These are phyloP conservation scores for Pachycephala philippinensis DNA, from an alignment of 2,113 vertebrate genomes.

Conservation along the genomic window DNA sequence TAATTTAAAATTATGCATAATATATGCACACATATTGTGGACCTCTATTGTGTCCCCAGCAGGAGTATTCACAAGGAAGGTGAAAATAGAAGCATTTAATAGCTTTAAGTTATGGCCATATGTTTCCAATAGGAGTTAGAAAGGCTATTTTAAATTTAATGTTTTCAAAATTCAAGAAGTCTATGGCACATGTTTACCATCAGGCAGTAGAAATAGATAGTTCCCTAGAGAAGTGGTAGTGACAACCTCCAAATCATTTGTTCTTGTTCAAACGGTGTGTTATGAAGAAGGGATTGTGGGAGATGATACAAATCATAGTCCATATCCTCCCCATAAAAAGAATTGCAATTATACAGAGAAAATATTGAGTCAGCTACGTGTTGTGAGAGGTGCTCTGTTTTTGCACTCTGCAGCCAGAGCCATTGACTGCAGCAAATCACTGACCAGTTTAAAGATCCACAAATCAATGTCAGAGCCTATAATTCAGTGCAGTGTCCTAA, in stretches of 20 bases:
- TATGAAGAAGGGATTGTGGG: neutral
- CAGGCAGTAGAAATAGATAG: neutral
- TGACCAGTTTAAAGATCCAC: neutral
- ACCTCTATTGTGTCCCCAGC: neutral
- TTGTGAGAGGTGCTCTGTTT: neutral
- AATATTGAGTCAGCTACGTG: neutral
- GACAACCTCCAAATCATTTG: neutral
- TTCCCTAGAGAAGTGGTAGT: neutral
- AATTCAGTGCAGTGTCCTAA: neutral
- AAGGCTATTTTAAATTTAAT: neutral
- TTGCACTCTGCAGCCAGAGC: neutral
- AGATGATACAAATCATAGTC: neutral
- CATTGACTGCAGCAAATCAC: neutral
- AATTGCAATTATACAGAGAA: neutral
- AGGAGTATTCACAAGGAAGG: neutral
- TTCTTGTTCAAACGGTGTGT: neutral
- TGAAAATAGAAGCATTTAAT: neutral
- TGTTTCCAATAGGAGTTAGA: neutral
- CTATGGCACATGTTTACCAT: neutral
- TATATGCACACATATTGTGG: neutral
- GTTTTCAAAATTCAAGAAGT: neutral
- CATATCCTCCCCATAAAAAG: neutral
- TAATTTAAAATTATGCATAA: neutral
- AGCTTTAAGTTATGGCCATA: neutral
- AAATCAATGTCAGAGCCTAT: slow-evolving; percentile 10